These are phyloP conservation scores for Diarsia mendica DNA, from an alignment of 2,888 invertebrate genomes.

Conservation along the genomic window DNA sequence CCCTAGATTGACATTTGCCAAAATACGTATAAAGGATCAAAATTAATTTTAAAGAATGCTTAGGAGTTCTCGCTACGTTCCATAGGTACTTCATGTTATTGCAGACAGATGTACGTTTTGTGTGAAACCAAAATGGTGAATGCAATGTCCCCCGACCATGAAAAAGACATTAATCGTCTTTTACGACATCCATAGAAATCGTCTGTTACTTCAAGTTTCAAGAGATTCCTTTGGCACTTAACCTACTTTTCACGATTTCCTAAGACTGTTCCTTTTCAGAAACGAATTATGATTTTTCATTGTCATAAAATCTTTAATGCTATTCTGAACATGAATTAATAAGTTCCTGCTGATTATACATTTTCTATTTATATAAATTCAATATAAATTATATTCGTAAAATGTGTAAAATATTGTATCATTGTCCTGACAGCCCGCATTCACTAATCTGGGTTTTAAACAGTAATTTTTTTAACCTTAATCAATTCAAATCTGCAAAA, in stretches of 20 bases:
- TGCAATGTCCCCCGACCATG: constrained; percentile 34
- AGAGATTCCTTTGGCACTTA: constrained; percentile 31
- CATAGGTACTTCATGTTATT: constrained; percentile 27
- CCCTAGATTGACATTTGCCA: background rate
- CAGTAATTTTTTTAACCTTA: background rate
- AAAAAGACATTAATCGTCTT: constrained; percentile 50
- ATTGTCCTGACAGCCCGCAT: constrained; percentile 24
- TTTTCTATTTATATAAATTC: background rate
- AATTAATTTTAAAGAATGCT: background rate
- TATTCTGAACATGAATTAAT: background rate
- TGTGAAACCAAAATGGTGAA: constrained; percentile 36
- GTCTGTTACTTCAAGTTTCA: constrained; percentile 32
- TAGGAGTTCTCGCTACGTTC: background rate
- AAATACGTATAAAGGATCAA: background rate
- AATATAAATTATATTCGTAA: no score
- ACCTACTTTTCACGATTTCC: constrained; percentile 23
- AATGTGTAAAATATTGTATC: background rate
- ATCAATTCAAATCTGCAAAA: background rate
- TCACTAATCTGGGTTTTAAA: constrained; percentile 1
- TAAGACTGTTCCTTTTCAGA: constrained; percentile 2
- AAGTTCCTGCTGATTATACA: background rate
- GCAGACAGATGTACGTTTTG: constrained; percentile 14
- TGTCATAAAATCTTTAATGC: background rate
- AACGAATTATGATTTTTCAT: background rate
- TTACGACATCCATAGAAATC: constrained; percentile 53